Percentiles rank a stretch among this genome's conserved stretches.
Conservation (phyloP, 2,888 invertebrate genomes). For the Beris chalybata region DNA sequence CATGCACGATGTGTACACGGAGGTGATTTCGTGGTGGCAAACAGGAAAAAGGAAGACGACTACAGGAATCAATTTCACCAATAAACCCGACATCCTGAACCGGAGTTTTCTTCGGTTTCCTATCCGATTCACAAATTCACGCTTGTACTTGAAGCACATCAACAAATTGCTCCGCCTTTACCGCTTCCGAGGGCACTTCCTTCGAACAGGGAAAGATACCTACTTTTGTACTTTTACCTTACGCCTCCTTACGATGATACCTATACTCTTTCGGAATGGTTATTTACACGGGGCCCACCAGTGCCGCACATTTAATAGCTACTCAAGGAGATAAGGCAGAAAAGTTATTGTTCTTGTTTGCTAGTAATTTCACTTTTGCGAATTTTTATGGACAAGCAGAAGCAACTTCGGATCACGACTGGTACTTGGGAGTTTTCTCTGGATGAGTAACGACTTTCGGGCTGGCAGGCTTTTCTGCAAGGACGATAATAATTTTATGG, state of each 20-base stretch:
- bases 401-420: neutral
- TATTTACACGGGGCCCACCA: neutral
- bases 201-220: too few species aligned
- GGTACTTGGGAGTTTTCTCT: slow-evolving; percentile 9
- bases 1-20: slow-evolving; percentile 3
- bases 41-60: too few species aligned
- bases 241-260: too few species aligned
- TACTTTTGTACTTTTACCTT: too few species aligned
- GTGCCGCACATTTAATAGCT: slow-evolving; percentile 24
- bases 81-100: too few species aligned
- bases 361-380: slow-evolving; percentile 32
- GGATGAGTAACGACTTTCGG: slow-evolving; percentile 22
- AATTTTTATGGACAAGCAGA: slow-evolving; percentile 22
- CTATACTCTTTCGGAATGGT: too few species aligned
- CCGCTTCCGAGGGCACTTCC: too few species aligned
- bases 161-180: too few species aligned
- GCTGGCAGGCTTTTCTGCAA: slow-evolving; percentile 6
- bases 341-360: slow-evolving; percentile 32
- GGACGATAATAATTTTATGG: slow-evolving; percentile 31
- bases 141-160: too few species aligned
- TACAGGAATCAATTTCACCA: too few species aligned
- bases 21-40: neutral
- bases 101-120: too few species aligned
- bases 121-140: too few species aligned
- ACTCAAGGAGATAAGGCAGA: slow-evolving; percentile 29